Evolutionary conservation across 2,888 invertebrate species (phyloP).

Genomic region (Xiphydria camelus): DNA sequence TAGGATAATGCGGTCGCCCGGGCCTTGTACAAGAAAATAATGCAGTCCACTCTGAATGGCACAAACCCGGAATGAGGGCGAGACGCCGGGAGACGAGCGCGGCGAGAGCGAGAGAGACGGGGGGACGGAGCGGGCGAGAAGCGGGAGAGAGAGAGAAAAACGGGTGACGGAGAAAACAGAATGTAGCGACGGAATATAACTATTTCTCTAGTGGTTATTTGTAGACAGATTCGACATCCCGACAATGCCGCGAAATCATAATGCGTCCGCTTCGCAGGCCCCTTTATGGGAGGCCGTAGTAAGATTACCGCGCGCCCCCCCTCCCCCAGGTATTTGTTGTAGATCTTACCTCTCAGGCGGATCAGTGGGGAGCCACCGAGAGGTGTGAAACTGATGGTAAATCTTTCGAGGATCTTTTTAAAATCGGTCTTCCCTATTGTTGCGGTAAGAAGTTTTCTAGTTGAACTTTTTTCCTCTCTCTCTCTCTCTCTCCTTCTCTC

Average conservation of each 20-base stretch:
- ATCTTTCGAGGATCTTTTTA: slow-evolving; percentile 49
- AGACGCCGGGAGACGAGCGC: slow-evolving; percentile 6
- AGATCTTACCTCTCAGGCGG: slow-evolving; percentile 44
- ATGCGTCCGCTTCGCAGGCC: slow-evolving; percentile 41
- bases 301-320: slow-evolving; percentile 50
- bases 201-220: slow-evolving; percentile 56
- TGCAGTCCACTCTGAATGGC: slow-evolving; percentile 54
- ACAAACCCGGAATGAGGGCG: slow-evolving; percentile 38
- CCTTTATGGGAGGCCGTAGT: slow-evolving; percentile 40
- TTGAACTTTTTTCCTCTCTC: slow-evolving; percentile 23
- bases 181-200: slow-evolving; percentile 41
- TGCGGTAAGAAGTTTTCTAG: slow-evolving; percentile 52
- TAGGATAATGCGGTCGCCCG: slow-evolving; percentile 55
- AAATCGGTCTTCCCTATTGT: slow-evolving; percentile 52
- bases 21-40: slow-evolving; percentile 55
- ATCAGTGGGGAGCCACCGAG: slow-evolving; percentile 41
- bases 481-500: slow-evolving; percentile 16
- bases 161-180: slow-evolving; percentile 20
- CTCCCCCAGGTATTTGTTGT: slow-evolving; percentile 47
- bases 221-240: slow-evolving; percentile 57
- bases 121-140: slow-evolving; percentile 12
- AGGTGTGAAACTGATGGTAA: slow-evolving; percentile 54
- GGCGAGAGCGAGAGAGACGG: slow-evolving; percentile 8
- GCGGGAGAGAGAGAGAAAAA: slow-evolving; percentile 9
- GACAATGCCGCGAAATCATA: slow-evolving; percentile 54